phyloP scores from a whole-genome alignment of 2,888 invertebrate genomes.

The Tipula lateralis region DNA sequence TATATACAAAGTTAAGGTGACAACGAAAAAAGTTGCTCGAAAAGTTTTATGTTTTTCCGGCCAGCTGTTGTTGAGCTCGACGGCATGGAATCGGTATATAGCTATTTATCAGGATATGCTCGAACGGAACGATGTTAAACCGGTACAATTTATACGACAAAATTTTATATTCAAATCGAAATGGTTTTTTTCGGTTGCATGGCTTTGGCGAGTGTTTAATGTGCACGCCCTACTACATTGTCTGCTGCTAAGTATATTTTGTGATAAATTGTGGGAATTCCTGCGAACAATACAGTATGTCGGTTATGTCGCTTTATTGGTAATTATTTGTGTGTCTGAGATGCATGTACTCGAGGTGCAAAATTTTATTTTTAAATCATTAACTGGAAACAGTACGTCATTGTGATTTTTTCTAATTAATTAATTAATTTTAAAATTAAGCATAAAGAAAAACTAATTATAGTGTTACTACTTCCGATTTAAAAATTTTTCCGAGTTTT shows the following conservation, averaged over 20 bases:
- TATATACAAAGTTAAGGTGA: slow-evolving; percentile 63
- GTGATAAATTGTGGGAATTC: slow-evolving; percentile 77
- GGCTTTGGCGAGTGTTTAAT: slow-evolving; percentile 73
- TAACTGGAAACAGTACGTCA: slow-evolving; percentile 47
- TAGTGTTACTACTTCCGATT: slow-evolving; percentile 4
- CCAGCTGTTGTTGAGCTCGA: slow-evolving; percentile 68
- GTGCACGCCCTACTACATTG: slow-evolving; percentile 73
- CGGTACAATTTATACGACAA: slow-evolving; percentile 53
- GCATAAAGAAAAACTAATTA: neutral
- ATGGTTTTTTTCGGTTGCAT: slow-evolving; percentile 67
- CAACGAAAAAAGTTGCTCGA: slow-evolving; percentile 60
- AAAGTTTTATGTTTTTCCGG: slow-evolving; percentile 63
- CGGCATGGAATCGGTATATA: slow-evolving; percentile 81
- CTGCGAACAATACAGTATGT: slow-evolving; percentile 63
- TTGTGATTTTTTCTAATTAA: slow-evolving; percentile 42
- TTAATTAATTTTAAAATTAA: neutral
- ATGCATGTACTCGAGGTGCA: slow-evolving; percentile 61
- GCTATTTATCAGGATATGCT: slow-evolving; percentile 71
- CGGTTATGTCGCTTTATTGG: slow-evolving; percentile 64
- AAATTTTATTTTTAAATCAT: slow-evolving; percentile 53
- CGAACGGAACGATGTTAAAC: slow-evolving; percentile 58
- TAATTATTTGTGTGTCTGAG: slow-evolving; percentile 66
- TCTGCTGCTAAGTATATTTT: slow-evolving; percentile 69
- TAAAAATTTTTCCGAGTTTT: neutral
- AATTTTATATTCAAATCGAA: slow-evolving; percentile 63